Evolutionary conservation across 2,888 invertebrate species (phyloP).

Genomic region (Spicauda simplicius): DNA sequence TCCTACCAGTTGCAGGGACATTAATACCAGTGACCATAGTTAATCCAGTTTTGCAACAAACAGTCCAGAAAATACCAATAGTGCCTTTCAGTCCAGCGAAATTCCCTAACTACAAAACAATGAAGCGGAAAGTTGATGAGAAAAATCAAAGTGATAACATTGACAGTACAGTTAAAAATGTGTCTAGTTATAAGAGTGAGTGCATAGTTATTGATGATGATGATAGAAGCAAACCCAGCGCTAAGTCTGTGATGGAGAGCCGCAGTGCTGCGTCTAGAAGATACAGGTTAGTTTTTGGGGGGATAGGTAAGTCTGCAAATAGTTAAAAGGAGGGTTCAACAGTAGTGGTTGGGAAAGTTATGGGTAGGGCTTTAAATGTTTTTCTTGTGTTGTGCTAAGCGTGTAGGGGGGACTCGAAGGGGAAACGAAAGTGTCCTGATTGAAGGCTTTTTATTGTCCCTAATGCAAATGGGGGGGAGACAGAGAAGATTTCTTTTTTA

Average conservation of each 20-base stretch:
- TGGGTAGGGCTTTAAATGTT: no score
- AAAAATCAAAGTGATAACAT: constrained; percentile 37
- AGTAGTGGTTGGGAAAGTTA: no score
- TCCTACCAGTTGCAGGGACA: constrained; percentile 59
- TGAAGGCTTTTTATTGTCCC: no score
- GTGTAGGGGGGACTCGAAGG: no score
- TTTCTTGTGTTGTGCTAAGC: no score
- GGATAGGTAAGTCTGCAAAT: no score
- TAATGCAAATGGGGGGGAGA: no score
- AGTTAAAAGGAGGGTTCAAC: no score
- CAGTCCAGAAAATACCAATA: constrained; percentile 59
- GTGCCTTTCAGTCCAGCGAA: constrained; percentile 50
- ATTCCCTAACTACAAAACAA: constrained; percentile 38
- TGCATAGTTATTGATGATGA: constrained; percentile 17
- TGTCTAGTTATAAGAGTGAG: constrained; percentile 32
- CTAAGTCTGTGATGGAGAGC: constrained; percentile 45
- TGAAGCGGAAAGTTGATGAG: constrained; percentile 38
- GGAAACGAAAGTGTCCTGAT: no score
- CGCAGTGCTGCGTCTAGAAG: constrained; percentile 67
- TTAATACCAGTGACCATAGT: constrained; percentile 59
- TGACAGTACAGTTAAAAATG: constrained; percentile 33
- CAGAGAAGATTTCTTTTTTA: no score
- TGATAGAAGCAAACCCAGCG: constrained; percentile 7
- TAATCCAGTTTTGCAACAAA: constrained; percentile 37
- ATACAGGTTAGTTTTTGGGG: constrained; percentile 47